Conservation (phyloP, 2,888 invertebrate genomes). For the Venusia cambrica region DNA sequence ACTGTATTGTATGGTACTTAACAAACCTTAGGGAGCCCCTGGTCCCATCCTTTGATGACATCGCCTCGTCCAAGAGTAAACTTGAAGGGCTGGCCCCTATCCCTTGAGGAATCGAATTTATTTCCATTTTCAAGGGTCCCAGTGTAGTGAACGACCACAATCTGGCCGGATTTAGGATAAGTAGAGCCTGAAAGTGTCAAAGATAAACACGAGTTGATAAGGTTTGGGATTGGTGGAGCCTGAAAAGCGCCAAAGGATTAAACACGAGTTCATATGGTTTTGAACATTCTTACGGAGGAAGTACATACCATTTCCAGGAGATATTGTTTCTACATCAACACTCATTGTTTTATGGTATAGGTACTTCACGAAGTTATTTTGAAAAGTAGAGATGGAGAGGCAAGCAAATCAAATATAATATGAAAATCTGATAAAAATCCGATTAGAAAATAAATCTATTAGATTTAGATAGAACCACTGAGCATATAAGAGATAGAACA, state of each 20-base stretch:
- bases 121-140: constrained; percentile 93
- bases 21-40: constrained; percentile 95
- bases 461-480: too few relatives aligned
- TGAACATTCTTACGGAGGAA: not conserved
- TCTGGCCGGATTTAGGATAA: constrained; percentile 96
- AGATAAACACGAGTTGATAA: constrained; percentile 1
- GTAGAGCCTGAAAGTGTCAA: constrained; percentile 85
- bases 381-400: too few relatives aligned
- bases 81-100: constrained; percentile 95
- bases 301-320: constrained; percentile 62
- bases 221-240: not conserved
- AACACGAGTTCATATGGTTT: not conserved
- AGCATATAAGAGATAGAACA: too few relatives aligned
- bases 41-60: constrained; percentile 99
- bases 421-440: too few relatives aligned
- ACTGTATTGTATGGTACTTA: constrained; percentile 24
- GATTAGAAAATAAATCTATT: too few relatives aligned
- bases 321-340: constrained; percentile 65
- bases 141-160: constrained; percentile 97
- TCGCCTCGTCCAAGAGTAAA: constrained; percentile 97
- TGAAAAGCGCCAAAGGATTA: too few relatives aligned
- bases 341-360: too few relatives aligned
- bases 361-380: too few relatives aligned
- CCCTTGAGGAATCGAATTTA: constrained; percentile 98
- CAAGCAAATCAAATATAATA: too few relatives aligned